Base-by-base conservation (phyloP, 2,888 invertebrate genomes). In the Melanophora roralis region DNA sequence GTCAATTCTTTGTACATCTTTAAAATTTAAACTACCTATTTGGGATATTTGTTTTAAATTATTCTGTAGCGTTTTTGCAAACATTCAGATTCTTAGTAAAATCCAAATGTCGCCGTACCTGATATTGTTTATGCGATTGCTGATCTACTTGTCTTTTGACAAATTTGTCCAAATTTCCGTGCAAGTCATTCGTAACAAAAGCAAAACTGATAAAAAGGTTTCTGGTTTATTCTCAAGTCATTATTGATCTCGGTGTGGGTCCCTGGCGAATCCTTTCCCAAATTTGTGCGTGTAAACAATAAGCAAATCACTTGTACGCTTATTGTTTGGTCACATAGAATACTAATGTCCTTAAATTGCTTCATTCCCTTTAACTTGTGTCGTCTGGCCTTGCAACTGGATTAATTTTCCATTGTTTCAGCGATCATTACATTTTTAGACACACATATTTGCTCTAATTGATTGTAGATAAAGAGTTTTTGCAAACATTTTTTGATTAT, bases 251-350 rank as follows among this genome's bases (percentile, higher is more conserved):
- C 32, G 49, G 43, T 86, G 85, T 83, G 84, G 83, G 82, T 86
- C 84, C 85, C 84, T 85, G 83, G 82, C 78, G 55, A 83, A 84
- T 83, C 83, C 79, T 82, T 83, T 84, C 84, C 85, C 87, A 85
- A 86, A 83, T 83, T 85, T 83, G 83, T 88, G 86, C 87, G 88
- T 88, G 88, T 83, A 86, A 88, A 87, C 84, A 88, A 86, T 87
- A 86, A 76, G 86, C 85, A 84, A 84, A 73, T 86, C 83, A 85
- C 85, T 86, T 86, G 78, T 78, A 79, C 72, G 78, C 82, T 79
- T 74, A 80, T 81, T 65, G 80, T 78, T 67, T 72, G 67, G 68
- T 68, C 67, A 64, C 53, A 76, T 68, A 43, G 53, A 64, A 59
- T 72, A 57, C 74, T 81, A 81, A 81, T 72, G 74, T 77, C 59